Evolutionary conservation across 2,797 vertebrate species (phyloP).

Genomic region (Allochrocebus solatus): DNA sequence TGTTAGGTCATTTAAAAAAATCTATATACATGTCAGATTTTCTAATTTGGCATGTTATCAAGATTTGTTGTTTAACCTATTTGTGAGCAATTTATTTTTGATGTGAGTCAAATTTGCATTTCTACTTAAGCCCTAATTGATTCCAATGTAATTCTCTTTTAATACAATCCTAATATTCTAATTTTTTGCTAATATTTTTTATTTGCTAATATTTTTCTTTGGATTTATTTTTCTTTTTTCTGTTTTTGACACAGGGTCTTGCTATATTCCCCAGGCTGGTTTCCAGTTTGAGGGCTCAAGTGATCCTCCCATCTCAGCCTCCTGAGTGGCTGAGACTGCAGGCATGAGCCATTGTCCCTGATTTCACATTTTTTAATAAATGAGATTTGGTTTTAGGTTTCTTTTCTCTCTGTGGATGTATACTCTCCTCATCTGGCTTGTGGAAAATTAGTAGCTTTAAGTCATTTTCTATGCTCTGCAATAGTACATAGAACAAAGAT

Average conservation of each 20-base stretch:
- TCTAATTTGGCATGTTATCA: neutral
- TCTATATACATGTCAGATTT: neutral
- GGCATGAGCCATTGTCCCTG: neutral
- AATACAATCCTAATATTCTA: neutral
- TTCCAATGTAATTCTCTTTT: neutral
- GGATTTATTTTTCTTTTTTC: neutral
- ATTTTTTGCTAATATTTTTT: neutral
- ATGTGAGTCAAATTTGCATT: neutral
- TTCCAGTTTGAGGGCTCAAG: neutral
- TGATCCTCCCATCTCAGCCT: neutral
- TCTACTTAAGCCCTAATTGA: neutral
- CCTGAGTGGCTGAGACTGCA: neutral
- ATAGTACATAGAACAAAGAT: neutral
- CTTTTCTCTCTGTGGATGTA: neutral
- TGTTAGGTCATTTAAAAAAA: neutral
- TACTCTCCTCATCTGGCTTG: neutral
- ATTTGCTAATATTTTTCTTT: neutral
- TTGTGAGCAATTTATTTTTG: neutral
- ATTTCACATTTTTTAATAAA: neutral
- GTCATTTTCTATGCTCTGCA: neutral
- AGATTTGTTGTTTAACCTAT: neutral
- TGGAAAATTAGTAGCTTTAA: neutral
- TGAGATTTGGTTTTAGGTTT: neutral
- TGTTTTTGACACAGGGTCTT: neutral
- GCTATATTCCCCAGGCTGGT: neutral